These are phyloP conservation scores for Stigmatopora argus DNA, from an alignment of 2,113 vertebrate species.

Conservation along the genomic window DNA sequence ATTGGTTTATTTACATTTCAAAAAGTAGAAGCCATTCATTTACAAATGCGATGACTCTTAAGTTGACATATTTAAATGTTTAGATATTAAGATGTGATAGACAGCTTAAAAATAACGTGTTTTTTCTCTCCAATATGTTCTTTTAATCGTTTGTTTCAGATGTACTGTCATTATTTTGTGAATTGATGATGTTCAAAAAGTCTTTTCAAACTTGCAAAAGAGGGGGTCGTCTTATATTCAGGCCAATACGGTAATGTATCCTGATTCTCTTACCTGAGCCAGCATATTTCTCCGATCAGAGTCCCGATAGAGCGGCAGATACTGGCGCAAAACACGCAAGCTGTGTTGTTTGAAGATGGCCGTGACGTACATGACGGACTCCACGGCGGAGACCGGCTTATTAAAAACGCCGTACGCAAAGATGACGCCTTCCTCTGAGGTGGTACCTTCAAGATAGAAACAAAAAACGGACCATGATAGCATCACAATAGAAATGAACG, in stretches of 20 bases:
- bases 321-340: conserved; percentile 63
- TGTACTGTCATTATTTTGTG: too few species aligned
- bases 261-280: conserved; percentile 58
- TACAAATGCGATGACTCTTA: too few species aligned
- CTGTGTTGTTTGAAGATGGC: conserved; percentile 74
- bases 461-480: too few species aligned
- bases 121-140: too few species aligned
- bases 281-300: conserved; percentile 65
- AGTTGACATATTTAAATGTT: too few species aligned
- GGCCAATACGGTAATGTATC: background rate
- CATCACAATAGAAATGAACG: background rate
- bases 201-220: too few species aligned
- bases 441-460: conserved; percentile 59
- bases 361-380: conserved; percentile 58
- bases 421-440: conserved; percentile 70
- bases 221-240: background rate
- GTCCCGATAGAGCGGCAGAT: conserved; percentile 63
- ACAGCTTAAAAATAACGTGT: too few species aligned
- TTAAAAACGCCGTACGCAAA: conserved; percentile 67
- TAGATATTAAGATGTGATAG: too few species aligned
- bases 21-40: too few species aligned
- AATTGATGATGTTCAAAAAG: too few species aligned
- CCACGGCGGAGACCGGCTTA: conserved; percentile 59
- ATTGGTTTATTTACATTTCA: too few species aligned
- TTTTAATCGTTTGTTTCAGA: too few species aligned